phyloP scores from a whole-genome alignment of 2,888 invertebrate genomes.

The Sclerodermus sp. region DNA sequence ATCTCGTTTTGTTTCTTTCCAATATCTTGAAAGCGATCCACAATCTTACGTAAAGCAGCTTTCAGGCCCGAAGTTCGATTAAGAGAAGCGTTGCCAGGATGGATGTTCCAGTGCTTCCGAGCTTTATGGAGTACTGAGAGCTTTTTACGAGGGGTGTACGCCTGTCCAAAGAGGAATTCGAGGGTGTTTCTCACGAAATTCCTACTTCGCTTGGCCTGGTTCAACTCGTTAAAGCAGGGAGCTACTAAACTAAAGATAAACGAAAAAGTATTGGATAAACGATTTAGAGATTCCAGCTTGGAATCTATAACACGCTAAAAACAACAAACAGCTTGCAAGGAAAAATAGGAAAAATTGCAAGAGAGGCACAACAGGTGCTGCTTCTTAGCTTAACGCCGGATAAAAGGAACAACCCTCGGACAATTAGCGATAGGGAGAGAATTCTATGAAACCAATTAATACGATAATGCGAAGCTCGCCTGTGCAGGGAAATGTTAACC shows the following conservation, averaged over 20 bases:
- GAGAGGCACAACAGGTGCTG: too few species aligned
- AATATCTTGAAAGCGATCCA: too few species aligned
- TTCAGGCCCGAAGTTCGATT: conserved; percentile 23
- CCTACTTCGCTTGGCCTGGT: too few species aligned
- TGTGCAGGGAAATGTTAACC: too few species aligned
- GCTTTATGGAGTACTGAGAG: conserved; percentile 18
- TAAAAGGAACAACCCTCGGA: too few species aligned
- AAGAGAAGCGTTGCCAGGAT: conserved; percentile 26
- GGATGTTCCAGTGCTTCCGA: conserved; percentile 15
- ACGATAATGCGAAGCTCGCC: too few species aligned
- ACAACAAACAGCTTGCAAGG: conserved; percentile 17
- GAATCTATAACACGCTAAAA: background rate
- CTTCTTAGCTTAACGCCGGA: too few species aligned
- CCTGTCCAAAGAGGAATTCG: background rate
- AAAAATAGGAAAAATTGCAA: too few species aligned
- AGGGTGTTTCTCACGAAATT: background rate
- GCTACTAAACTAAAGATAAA: conserved; percentile 21
- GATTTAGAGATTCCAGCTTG: background rate
- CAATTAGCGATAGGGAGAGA: too few species aligned
- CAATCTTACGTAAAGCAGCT: conserved; percentile 11
- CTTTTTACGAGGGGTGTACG: conserved; percentile 18
- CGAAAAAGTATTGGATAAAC: conserved; percentile 1
- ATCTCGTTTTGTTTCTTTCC: too few species aligned
- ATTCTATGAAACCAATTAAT: too few species aligned
- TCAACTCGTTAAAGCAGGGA: too few species aligned